Percentiles rank a stretch among this genome's conserved stretches.
Evolutionary conservation across 2,113 vertebrate species (phyloP).

Genomic region (Calidris pugnax): DNA sequence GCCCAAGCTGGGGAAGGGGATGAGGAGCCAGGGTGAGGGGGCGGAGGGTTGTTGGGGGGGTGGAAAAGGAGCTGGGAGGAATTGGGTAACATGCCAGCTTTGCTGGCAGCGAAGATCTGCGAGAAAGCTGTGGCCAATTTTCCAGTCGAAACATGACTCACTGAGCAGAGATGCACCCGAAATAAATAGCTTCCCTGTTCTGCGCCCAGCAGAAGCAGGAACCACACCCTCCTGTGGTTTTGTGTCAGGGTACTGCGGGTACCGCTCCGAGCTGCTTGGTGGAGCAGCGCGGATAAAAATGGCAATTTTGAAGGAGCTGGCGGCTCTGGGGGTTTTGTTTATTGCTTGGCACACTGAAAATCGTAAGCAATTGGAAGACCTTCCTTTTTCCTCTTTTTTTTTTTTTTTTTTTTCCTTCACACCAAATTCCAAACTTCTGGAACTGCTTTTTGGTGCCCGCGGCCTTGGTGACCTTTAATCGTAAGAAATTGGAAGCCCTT

Average conservation of each 20-base stretch:
- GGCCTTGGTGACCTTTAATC: no score
- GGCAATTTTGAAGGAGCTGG: slow-evolving; percentile 76
- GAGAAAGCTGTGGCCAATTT: slow-evolving; percentile 87
- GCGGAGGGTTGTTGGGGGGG: not conserved
- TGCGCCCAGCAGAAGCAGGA: slow-evolving; percentile 76
- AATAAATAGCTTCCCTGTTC: slow-evolving; percentile 98
- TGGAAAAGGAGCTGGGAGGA: slow-evolving; percentile 67
- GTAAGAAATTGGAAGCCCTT: slow-evolving; percentile 76
- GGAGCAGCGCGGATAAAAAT: slow-evolving; percentile 79
- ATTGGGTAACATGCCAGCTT: slow-evolving; percentile 82
- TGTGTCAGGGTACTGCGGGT: slow-evolving; percentile 79
- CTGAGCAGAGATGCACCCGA: slow-evolving; percentile 88
- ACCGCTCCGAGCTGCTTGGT: slow-evolving; percentile 74
- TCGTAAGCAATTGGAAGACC: slow-evolving; percentile 75
- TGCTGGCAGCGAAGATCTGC: slow-evolving; percentile 78
- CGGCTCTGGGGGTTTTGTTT: slow-evolving; percentile 78
- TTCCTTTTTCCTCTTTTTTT: not conserved
- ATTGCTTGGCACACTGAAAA: slow-evolving; percentile 77
- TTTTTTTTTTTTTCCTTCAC: not conserved
- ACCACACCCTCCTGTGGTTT: slow-evolving; percentile 92
- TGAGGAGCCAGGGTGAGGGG: not conserved
- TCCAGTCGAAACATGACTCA: slow-evolving; percentile 97
- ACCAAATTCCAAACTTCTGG: no score
- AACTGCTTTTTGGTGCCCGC: no score
- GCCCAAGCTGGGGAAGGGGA: slow-evolving; percentile 67